phyloP scores from a whole-genome alignment of 2,888 invertebrate genomes.

The Seira ritae region DNA sequence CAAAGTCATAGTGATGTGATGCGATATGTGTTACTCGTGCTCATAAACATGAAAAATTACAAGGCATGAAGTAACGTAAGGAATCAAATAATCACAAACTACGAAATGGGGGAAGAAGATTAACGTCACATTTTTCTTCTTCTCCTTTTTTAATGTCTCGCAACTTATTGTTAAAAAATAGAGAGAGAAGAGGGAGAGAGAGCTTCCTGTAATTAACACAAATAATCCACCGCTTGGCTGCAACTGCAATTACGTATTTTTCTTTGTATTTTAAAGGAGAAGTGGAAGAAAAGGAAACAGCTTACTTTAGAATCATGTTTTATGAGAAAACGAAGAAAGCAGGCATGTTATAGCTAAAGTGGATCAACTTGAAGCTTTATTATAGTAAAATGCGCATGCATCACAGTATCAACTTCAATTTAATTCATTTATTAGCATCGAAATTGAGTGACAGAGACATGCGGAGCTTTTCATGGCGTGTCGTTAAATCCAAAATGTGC shows the following conservation, averaged over 20 bases:
- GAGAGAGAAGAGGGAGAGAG: constrained; percentile 6
- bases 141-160: neutral
- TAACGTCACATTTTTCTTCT: neutral
- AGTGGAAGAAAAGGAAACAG: neutral
- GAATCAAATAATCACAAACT: constrained; percentile 13
- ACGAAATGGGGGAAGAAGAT: neutral
- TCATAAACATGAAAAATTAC: constrained; percentile 11
- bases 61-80: neutral
- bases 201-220: constrained; percentile 55
- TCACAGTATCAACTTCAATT: neutral
- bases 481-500: no score
- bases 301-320: neutral
- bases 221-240: constrained; percentile 20
- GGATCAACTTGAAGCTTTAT: constrained; percentile 3
- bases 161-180: constrained; percentile 6
- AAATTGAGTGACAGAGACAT: neutral
- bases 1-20: no score
- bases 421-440: constrained; percentile 6
- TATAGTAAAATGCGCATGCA: neutral
- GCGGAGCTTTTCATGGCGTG: neutral
- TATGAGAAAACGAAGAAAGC: constrained; percentile 10
- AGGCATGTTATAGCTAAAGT: neutral
- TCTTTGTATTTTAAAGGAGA: neutral
- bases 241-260: no score
- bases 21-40: no score